Base-by-base conservation (phyloP, 2,888 invertebrate genomes). In the Apamea epomidion region DNA sequence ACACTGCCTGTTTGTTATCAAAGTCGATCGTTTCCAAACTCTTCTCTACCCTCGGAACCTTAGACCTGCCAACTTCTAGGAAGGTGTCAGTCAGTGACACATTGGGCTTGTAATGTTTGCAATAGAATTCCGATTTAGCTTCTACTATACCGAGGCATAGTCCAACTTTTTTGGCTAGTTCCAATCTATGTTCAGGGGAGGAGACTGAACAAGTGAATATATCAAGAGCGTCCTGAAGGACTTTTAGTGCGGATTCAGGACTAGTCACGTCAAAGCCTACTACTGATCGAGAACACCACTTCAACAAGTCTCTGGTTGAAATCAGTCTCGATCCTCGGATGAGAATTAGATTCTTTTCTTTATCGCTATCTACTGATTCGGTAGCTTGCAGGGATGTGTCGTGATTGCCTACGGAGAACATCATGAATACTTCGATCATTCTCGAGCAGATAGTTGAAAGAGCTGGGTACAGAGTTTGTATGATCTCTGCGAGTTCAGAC, bases 171-270 rank as follows among this genome's bases (percentile, higher is more conserved):
- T 97, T 97, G 0, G 98, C 98, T 45, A 99, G 93, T 90, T 97
- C 97, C 75, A 98, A 93, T 92, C 98, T 98, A 74, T 98, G 97
- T 79, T 97, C 98, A 88, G 97, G 95, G n/a, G 97, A 97, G 0
- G 98, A 95, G 51, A 98, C 97, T 45, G 98, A 98, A 76, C 98
- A 98, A 83, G 99, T 98, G 94, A 99, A 99, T 83, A 99, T 98
- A 92, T 99, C 99, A 42, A 99, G 97, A 0, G 99, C 99, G 94
- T 99, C 99, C 96, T 99, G 98, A 69, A 99, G 98, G 1, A 99
- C 98, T 92, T 98, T 98, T 21, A 98, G 93, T 8, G 98, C 98
- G 0, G 98, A 98, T 62, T 97, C 97, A 51, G 97, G 97, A 82
- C 98, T 98, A 0, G 98, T 97, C 0, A 98, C 98, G 82, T 98